phyloP scores from a whole-genome alignment of 1,140 invertebrate genomes.

The Cherax quadricarinatus region DNA sequence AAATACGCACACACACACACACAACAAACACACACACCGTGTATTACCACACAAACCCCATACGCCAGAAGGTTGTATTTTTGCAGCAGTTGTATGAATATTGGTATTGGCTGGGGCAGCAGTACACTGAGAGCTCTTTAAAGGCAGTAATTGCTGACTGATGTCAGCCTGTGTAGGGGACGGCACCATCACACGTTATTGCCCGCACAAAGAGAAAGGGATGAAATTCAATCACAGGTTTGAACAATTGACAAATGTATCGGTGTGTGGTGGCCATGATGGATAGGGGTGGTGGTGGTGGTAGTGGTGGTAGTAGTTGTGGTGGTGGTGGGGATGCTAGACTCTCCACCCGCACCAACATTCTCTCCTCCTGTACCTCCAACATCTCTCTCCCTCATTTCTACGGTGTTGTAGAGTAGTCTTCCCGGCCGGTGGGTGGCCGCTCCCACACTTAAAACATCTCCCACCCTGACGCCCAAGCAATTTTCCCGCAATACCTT shows the following conservation, averaged over 20 bases:
- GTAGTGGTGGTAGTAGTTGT: no score
- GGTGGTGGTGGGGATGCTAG: no score
- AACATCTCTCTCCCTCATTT: not conserved
- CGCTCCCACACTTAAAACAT: not conserved
- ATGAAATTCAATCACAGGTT: constrained; percentile 10
- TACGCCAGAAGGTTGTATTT: no score
- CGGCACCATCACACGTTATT: not conserved
- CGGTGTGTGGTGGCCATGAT: not conserved
- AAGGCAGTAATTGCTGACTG: not conserved
- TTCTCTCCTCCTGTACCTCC: not conserved
- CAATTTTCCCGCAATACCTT: constrained; percentile 16
- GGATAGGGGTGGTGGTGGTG: not conserved
- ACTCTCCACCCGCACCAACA: not conserved
- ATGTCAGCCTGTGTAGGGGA: not conserved
- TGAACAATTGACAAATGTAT: not conserved
- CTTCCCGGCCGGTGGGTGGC: no score
- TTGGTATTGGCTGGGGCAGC: no score
- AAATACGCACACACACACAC: no score
- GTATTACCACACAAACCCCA: no score
- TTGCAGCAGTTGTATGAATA: no score
- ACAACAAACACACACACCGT: no score
- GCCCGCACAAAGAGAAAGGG: not conserved
- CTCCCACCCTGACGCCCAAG: not conserved
- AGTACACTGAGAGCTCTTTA: not conserved
- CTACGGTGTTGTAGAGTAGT: no score